phyloP scores from a whole-genome alignment of 2,113 vertebrate species.

The Paratilapia polleni region DNA sequence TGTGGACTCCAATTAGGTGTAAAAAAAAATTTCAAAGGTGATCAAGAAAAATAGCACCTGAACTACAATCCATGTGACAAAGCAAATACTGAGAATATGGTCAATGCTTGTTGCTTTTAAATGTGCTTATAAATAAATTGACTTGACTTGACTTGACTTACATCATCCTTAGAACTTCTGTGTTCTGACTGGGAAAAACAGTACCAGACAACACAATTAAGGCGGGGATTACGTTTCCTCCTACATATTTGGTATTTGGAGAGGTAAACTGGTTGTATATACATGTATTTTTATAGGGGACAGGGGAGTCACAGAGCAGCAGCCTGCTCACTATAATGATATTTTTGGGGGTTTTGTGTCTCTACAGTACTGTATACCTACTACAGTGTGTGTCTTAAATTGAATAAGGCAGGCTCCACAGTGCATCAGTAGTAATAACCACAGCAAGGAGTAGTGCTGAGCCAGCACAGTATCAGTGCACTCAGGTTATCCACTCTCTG shows the following conservation, averaged over 20 bases:
- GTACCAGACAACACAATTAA: neutral
- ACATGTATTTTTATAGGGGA: neutral
- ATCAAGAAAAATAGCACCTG: neutral
- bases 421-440: neutral
- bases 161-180: neutral
- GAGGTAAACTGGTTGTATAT: neutral
- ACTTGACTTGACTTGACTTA: too few relatives aligned
- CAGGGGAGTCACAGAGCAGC: neutral
- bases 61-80: too few relatives aligned
- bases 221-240: neutral
- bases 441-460: neutral
- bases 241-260: neutral
- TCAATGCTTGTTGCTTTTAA: too few relatives aligned
- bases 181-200: neutral
- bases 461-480: neutral
- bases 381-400: neutral
- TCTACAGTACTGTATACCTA: neutral
- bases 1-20: too few relatives aligned
- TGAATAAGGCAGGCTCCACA: constrained; percentile 9
- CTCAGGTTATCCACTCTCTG: neutral
- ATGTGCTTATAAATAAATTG: too few relatives aligned
- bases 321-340: neutral
- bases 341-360: neutral
- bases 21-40: too few relatives aligned
- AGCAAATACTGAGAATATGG: neutral